A percentile compares a stretch with the other conserved stretches of the same genome.
Conservation (phyloP, 2,888 invertebrate species). For the Idaea aversata region DNA sequence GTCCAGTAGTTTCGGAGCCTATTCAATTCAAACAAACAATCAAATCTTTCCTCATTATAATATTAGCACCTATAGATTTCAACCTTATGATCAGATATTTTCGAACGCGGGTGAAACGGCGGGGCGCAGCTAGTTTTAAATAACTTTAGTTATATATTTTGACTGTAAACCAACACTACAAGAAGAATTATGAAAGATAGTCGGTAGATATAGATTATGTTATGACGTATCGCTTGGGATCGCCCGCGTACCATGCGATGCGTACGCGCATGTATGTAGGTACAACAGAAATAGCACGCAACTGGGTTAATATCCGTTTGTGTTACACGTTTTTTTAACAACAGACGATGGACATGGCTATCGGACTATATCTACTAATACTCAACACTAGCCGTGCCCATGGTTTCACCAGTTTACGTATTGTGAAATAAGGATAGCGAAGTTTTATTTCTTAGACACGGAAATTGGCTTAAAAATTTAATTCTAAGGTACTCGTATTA, state of each 20-base stretch:
- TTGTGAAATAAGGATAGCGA: too few species aligned
- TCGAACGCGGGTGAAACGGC: too few species aligned
- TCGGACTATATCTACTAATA: slow-evolving; percentile 8
- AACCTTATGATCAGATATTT: too few species aligned
- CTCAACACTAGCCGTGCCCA: background rate
- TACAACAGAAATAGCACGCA: slow-evolving; percentile 49
- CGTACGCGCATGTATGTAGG: slow-evolving; percentile 28
- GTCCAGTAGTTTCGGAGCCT: too few species aligned
- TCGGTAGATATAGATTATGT: background rate
- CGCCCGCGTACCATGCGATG: slow-evolving; percentile 22
- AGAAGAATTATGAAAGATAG: background rate
- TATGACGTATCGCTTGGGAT: slow-evolving; percentile 17
- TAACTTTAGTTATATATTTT: too few species aligned
- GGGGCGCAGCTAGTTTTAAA: too few species aligned
- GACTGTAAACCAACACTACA: background rate
- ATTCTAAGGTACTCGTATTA: too few species aligned
- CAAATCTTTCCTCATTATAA: too few species aligned
- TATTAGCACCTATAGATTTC: too few species aligned
- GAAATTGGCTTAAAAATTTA: too few species aligned
- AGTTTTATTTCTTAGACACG: too few species aligned
- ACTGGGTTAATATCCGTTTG: slow-evolving; percentile 58
- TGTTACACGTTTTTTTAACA: slow-evolving; percentile 45
- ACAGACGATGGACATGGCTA: slow-evolving; percentile 29
- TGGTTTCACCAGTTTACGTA: background rate
- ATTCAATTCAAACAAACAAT: too few species aligned